Evolutionary conservation across 64 coral and sea anemone species (phyloP), one percentile per base, ranked within the genome.

Genomic region (Actinia tenebrosa): DNA sequence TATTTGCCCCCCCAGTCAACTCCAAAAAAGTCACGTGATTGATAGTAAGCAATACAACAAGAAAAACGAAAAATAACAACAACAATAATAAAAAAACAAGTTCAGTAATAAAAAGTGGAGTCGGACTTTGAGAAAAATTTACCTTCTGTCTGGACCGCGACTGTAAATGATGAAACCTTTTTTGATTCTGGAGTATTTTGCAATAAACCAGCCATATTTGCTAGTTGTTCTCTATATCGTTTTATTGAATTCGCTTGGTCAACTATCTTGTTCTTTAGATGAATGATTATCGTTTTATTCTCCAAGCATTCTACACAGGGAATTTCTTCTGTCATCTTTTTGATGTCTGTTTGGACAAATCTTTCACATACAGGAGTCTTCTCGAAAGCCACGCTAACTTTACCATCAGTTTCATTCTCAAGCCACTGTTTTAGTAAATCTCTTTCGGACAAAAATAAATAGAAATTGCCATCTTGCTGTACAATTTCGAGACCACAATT

Each of bases 391-490:
- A 90, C 30, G 30, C 56, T 50, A n/a, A 90, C 58, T 85, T 90
- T 86, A 16, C 89, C 89, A 86, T 85, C 83, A 23, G 89, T 85
- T 63, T 63, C 84, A 19, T 86, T 84, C 42, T 90, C 82, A 56
- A 90, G 54, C 89, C 89, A 90, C 14, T 90, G 68, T 78, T 85
- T 84, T 23, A 84, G 66, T n/a, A 56, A 42, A 84, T 90, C 89
- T 42, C 89, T 90, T 0, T 90, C 82, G 30, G 43, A 75, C 59
- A 90, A 11, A 3, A 90, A 56, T 3, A 85, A n/a, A 37, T 15
- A 85, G 7, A 9, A 43, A 18, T 84, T 23, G 0, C 75, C 81
- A 19, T 85, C 46, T 60, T 85, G 56, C 43, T 45, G 45, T 11
- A 78, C 26, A 16, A 90, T 55, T 60, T 90, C 89, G 14, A 90